phyloP scores from a whole-genome alignment of 2,797 vertebrate genomes.

The Clamator glandarius region DNA sequence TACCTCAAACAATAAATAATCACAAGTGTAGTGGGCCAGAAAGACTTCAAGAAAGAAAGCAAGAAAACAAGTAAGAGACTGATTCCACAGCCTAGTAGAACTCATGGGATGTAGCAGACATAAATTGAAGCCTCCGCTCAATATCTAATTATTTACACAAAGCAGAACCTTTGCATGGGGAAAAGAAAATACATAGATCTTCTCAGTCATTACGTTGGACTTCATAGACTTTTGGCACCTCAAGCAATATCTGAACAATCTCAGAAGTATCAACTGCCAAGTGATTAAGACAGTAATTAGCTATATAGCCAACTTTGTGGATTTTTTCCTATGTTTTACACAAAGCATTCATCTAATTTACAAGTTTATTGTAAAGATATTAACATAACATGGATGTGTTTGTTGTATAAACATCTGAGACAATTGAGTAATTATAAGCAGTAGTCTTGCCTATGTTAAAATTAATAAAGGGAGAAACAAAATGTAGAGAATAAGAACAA shows the following conservation, averaged over 20 bases:
- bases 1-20: conserved; percentile 54
- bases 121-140: conserved; percentile 1
- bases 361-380: not conserved
- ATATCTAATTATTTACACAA: conserved; percentile 39
- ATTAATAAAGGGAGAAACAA: not conserved
- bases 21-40: conserved; percentile 35
- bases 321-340: not conserved
- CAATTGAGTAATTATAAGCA: not conserved
- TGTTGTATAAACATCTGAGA: not conserved
- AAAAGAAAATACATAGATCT: not conserved
- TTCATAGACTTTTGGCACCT: not conserved
- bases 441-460: not conserved
- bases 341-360: not conserved
- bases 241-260: not conserved
- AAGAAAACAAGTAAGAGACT: conserved; percentile 27
- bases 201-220: not conserved
- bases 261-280: conserved; percentile 7
- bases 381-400: not conserved
- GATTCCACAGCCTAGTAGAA: not conserved
- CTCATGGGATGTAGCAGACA: not conserved
- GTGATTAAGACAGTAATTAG: conserved; percentile 19
- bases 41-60: conserved; percentile 6
- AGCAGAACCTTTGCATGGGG: not conserved
- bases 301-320: not conserved
- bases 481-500: not conserved